phyloP scores from a whole-genome alignment of 2,888 invertebrate species.

The Chloroclystis v-ata region DNA sequence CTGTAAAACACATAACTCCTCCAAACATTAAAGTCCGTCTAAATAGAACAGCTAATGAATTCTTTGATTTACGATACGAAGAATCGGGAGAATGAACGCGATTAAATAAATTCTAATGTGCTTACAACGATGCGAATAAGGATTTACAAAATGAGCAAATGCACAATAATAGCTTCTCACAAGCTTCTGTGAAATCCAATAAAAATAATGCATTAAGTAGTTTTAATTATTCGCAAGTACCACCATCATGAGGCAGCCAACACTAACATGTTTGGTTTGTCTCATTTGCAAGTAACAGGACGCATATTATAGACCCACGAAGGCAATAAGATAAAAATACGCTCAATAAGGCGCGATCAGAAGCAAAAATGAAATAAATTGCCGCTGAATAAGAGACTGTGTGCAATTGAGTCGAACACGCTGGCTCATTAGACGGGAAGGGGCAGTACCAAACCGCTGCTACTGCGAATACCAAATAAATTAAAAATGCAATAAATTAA shows the following conservation, averaged over 20 bases:
- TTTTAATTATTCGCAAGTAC: slow-evolving; percentile 63
- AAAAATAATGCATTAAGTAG: slow-evolving; percentile 39
- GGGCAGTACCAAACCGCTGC: slow-evolving; percentile 37
- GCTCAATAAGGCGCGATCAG: slow-evolving; percentile 77
- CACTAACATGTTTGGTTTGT: slow-evolving; percentile 66
- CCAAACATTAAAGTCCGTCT: slow-evolving; percentile 54
- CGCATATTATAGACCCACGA: slow-evolving; percentile 75
- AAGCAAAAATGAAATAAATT: slow-evolving; percentile 79
- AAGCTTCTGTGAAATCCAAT: slow-evolving; percentile 33
- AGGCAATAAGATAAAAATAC: slow-evolving; percentile 75
- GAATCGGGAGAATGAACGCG: slow-evolving; percentile 23
- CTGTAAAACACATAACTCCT: slow-evolving; percentile 55
- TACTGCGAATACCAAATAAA: slow-evolving; percentile 29
- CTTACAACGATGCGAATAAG: slow-evolving; percentile 21
- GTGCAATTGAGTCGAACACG: slow-evolving; percentile 77
- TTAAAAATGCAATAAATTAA: slow-evolving; percentile 35
- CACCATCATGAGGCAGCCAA: slow-evolving; percentile 66
- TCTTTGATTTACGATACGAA: slow-evolving; percentile 41
- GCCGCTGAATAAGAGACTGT: slow-evolving; percentile 75
- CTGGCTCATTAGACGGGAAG: slow-evolving; percentile 71
- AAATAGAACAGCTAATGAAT: slow-evolving; percentile 44
- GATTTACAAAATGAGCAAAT: slow-evolving; percentile 24
- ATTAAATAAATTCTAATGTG: slow-evolving; percentile 15
- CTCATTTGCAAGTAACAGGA: slow-evolving; percentile 77
- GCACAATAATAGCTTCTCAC: slow-evolving; percentile 30